Evolutionary conservation across 2,113 vertebrate genomes (phyloP).

Genomic region (Nettapus auritus): DNA sequence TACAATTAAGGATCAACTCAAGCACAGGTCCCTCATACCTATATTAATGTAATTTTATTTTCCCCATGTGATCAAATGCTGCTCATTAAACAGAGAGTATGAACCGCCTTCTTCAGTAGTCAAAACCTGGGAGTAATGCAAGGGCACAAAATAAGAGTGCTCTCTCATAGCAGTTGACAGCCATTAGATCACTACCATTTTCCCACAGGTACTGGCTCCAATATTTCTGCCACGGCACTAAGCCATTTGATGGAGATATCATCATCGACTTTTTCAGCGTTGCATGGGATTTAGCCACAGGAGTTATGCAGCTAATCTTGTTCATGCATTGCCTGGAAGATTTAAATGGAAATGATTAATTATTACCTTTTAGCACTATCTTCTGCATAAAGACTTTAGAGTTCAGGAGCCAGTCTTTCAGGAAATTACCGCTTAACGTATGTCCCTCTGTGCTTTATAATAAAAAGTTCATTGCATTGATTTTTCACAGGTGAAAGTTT

Average conservation of each 20-base stretch:
- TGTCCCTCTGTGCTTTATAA: not conserved
- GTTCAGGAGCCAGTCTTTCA: not conserved
- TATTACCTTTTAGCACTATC: not conserved
- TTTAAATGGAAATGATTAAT: conserved; percentile 26
- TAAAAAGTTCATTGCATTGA: conserved; percentile 1
- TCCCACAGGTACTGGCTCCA: not conserved
- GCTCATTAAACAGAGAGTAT: not conserved
- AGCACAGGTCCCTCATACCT: not conserved
- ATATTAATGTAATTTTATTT: not conserved
- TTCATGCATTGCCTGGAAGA: not conserved
- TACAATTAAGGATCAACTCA: not conserved
- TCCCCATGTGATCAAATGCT: not conserved
- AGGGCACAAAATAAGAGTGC: not conserved
- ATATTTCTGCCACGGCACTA: not conserved
- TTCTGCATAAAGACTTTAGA: conserved; percentile 20
- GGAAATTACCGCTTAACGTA: conserved; percentile 25
- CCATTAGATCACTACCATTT: not conserved
- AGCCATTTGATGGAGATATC: not conserved
- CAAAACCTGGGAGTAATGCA: not conserved
- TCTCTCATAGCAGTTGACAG: not conserved
- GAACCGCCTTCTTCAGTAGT: not conserved
- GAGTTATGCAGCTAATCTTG: conserved; percentile 6
- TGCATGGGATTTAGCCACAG: conserved; percentile 6
- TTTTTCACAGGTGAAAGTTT: not conserved
- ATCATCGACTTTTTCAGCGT: not conserved